phyloP scores from a whole-genome alignment of 2,113 vertebrate genomes.

The Peromyscus maniculatus region DNA sequence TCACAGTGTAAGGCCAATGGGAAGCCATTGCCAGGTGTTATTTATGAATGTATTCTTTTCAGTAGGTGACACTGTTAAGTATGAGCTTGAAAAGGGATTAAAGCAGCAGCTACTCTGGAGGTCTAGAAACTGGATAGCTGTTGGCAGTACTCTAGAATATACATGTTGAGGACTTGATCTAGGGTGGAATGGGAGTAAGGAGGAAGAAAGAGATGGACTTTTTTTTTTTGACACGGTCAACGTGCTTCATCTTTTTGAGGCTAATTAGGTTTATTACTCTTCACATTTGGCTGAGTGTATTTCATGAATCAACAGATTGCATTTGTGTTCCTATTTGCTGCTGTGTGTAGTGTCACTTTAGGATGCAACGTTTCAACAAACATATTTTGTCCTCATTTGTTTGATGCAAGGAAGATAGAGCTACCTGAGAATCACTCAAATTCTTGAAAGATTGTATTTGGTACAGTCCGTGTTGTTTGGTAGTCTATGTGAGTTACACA shows the following conservation, averaged over 20 bases:
- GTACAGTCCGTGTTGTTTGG: not conserved
- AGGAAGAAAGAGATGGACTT: not conserved
- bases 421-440: not conserved
- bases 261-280: not conserved
- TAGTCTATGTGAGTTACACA: not conserved
- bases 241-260: not conserved
- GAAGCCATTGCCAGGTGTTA: not conserved
- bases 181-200: not conserved
- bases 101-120: not conserved
- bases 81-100: not conserved
- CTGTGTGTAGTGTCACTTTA: not conserved
- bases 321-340: not conserved
- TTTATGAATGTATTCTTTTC: not conserved
- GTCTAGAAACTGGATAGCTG: not conserved
- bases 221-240: not conserved
- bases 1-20: not conserved
- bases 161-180: not conserved
- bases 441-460: not conserved
- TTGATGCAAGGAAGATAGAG: not conserved
- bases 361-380: not conserved
- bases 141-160: not conserved
- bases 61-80: not conserved
- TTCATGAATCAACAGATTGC: not conserved
- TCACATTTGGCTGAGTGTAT: not conserved
- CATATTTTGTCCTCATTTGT: not conserved